Conservation (phyloP, 2,113 vertebrate genomes). For the Ramphastos sulfuratus region DNA sequence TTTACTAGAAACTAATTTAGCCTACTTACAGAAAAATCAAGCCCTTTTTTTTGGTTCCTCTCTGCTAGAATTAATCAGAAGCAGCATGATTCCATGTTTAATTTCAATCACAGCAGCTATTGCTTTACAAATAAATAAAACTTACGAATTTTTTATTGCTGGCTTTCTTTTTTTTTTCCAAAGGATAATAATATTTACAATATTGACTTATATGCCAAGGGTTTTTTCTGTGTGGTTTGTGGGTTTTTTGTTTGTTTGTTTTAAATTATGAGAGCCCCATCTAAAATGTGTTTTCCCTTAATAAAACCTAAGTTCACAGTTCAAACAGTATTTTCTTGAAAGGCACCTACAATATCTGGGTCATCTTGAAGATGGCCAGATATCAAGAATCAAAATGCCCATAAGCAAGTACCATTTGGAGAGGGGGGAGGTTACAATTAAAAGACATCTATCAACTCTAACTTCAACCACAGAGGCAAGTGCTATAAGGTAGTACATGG, state of each 20-base stretch:
- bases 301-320: background rate
- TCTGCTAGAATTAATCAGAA: slow-evolving; percentile 70
- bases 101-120: slow-evolving; percentile 72
- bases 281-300: background rate
- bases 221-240: background rate
- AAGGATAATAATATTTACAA: slow-evolving; percentile 15
- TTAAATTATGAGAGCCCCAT: slow-evolving; percentile 11
- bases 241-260: background rate
- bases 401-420: background rate
- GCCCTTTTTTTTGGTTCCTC: slow-evolving; percentile 30
- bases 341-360: background rate
- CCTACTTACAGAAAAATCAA: slow-evolving; percentile 62
- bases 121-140: slow-evolving; percentile 59
- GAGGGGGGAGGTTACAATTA: background rate
- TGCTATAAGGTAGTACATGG: background rate
- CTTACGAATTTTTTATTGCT: background rate
- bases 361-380: background rate
- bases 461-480: background rate
- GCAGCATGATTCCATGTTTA: slow-evolving; percentile 66
- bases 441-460: background rate
- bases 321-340: background rate
- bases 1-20: slow-evolving; percentile 57
- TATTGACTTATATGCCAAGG: background rate
- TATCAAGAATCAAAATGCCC: background rate
- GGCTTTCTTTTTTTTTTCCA: background rate